Evolutionary conservation across 2,113 vertebrate genomes (phyloP).

Genomic region (Actenoides hombroni): DNA sequence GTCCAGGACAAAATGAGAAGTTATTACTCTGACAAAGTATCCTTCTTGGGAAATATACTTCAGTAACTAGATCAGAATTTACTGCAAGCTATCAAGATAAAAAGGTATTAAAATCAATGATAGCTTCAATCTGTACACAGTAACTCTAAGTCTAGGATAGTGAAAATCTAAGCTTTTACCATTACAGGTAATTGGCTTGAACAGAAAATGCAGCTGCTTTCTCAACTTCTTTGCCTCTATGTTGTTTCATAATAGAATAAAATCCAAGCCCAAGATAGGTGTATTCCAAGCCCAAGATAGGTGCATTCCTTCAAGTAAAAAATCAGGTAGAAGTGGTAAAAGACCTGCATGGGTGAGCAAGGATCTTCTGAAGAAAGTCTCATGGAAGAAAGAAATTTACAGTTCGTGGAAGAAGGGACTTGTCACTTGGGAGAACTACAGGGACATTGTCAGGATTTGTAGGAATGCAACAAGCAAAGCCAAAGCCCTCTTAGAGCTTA

Average conservation of each 20-base stretch:
- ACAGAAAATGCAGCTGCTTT: neutral
- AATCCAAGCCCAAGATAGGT: too few species aligned
- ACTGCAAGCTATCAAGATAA: neutral
- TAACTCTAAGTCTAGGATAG: neutral
- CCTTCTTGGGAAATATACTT: neutral
- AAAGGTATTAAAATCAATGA: neutral
- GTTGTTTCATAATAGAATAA: neutral
- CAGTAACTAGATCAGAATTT: neutral
- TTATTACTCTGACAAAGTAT: neutral
- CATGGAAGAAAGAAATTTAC: too few species aligned
- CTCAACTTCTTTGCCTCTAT: neutral
- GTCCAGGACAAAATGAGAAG: neutral
- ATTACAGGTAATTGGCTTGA: neutral
- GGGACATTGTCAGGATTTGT: too few species aligned
- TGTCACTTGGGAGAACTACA: too few species aligned
- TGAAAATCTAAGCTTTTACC: neutral
- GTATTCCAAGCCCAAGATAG: too few species aligned
- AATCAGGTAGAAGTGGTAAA: too few species aligned
- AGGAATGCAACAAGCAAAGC: too few species aligned
- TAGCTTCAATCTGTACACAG: neutral
- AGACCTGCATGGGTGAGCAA: too few species aligned
- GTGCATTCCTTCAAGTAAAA: too few species aligned
- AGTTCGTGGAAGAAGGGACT: too few species aligned
- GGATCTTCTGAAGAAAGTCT: too few species aligned
- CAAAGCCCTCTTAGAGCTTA: too few species aligned